These are phyloP conservation scores for Clusia tigrina DNA, from an alignment of 2,888 invertebrate genomes.

Conservation along the genomic window DNA sequence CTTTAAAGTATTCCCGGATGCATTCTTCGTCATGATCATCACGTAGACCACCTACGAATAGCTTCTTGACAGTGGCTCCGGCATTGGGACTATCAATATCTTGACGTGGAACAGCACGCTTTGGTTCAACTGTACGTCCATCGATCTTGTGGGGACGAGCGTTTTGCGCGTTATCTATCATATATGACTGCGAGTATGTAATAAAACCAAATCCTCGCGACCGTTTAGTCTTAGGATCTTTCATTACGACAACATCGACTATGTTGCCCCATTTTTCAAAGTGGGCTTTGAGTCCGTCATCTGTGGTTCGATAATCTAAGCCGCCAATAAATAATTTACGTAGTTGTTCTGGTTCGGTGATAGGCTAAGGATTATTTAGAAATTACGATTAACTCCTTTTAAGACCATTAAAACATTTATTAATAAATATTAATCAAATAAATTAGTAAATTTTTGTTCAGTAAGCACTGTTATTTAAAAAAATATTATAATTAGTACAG, in stretches of 20 bases:
- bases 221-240: slow-evolving; percentile 91
- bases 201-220: slow-evolving; percentile 99
- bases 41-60: slow-evolving; percentile 93
- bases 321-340: slow-evolving; percentile 96
- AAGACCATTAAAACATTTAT: too few relatives aligned
- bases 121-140: slow-evolving; percentile 93
- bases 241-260: slow-evolving; percentile 96
- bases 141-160: slow-evolving; percentile 92
- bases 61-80: slow-evolving; percentile 91
- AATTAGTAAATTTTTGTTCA: too few relatives aligned
- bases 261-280: slow-evolving; percentile 98
- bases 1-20: slow-evolving; percentile 80
- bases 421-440: too few relatives aligned
- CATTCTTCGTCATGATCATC: slow-evolving; percentile 93
- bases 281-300: slow-evolving; percentile 88
- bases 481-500: too few relatives aligned
- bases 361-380: slow-evolving; percentile 41
- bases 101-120: slow-evolving; percentile 92
- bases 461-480: too few relatives aligned
- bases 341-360: slow-evolving; percentile 73
- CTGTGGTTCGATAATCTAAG: slow-evolving; percentile 91
- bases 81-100: slow-evolving; percentile 92
- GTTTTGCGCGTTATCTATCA: slow-evolving; percentile 96
- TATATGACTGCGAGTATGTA: slow-evolving; percentile 89
- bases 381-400: too few relatives aligned